These are phyloP conservation scores for Dendrocincla fuliginosa DNA, from an alignment of 2,797 vertebrate genomes.

Conservation along the genomic window DNA sequence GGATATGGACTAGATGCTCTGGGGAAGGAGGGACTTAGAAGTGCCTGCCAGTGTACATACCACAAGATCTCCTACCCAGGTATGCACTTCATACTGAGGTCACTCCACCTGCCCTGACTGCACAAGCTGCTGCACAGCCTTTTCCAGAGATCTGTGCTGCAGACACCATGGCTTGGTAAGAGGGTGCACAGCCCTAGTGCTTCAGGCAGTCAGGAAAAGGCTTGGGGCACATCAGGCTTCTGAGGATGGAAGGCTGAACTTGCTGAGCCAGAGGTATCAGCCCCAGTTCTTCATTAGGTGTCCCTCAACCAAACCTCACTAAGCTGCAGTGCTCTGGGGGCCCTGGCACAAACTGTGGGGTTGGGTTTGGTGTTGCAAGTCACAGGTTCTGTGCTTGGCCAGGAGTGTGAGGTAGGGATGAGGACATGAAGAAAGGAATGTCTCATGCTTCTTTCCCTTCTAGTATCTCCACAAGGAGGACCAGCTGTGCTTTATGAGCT, in stretches of 20 bases:
- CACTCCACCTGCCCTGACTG: not conserved
- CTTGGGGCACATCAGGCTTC: fast-evolving
- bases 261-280: not conserved
- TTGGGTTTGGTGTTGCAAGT: not conserved
- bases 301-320: not conserved
- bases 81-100: not conserved
- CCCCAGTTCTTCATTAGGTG: not conserved
- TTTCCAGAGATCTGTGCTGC: not conserved
- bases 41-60: not conserved
- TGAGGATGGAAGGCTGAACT: not conserved
- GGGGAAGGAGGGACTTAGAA: not conserved
- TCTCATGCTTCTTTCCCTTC: not conserved
- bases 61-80: not conserved
- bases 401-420: not conserved
- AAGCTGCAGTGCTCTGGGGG: not conserved
- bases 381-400: not conserved
- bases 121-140: not conserved
- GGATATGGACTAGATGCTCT: not conserved
- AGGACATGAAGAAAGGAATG: not conserved
- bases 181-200: not conserved
- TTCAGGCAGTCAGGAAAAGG: not conserved
- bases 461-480: not conserved
- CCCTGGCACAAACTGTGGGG: not conserved
- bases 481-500: not conserved
- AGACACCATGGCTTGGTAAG: not conserved